These are phyloP conservation scores for Drosophila bifasciata DNA, from an alignment of 1,140 invertebrate genomes.

Conservation along the genomic window DNA sequence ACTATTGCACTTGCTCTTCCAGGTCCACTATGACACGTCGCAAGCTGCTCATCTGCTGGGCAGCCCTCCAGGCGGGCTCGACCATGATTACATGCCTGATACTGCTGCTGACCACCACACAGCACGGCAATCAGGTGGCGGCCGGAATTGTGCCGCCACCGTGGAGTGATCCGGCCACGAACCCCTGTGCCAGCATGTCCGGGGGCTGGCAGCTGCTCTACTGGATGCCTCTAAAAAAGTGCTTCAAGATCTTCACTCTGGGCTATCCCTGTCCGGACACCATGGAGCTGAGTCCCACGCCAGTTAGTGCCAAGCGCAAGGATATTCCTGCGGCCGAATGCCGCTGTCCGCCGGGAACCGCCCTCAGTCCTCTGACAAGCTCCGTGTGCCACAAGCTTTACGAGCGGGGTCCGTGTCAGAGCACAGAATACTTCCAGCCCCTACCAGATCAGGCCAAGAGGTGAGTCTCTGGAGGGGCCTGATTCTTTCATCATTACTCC, in stretches of 20 bases:
- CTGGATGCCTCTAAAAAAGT: slow-evolving; percentile 92
- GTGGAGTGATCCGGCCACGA: slow-evolving; percentile 91
- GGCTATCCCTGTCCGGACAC: slow-evolving; percentile 92
- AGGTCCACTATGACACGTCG: slow-evolving; percentile 59
- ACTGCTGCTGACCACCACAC: slow-evolving; percentile 45
- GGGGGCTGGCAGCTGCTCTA: slow-evolving; percentile 93
- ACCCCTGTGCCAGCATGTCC: slow-evolving; percentile 91
- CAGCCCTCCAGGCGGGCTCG: slow-evolving; percentile 62
- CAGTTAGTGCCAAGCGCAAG: slow-evolving; percentile 61
- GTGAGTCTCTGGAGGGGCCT: slow-evolving; percentile 16
- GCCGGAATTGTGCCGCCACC: slow-evolving; percentile 90
- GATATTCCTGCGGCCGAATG: slow-evolving; percentile 87
- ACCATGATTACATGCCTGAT: slow-evolving; percentile 63
- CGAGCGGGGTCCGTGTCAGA: slow-evolving; percentile 88
- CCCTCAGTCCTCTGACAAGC: slow-evolving; percentile 85
- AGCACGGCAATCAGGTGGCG: slow-evolving; percentile 28
- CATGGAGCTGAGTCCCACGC: slow-evolving; percentile 90
- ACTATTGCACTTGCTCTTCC: slow-evolving; percentile 5
- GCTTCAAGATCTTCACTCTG: slow-evolving; percentile 93
- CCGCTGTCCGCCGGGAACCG: slow-evolving; percentile 91
- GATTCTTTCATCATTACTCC: too few relatives aligned
- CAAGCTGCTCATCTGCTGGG: slow-evolving; percentile 70
- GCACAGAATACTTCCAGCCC: slow-evolving; percentile 85
- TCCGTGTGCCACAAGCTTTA: slow-evolving; percentile 89
- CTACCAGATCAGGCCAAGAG: slow-evolving; percentile 58